Evolutionary conservation across 2,113 vertebrate species (phyloP).

Genomic region (Dasyurus viverrinus): DNA sequence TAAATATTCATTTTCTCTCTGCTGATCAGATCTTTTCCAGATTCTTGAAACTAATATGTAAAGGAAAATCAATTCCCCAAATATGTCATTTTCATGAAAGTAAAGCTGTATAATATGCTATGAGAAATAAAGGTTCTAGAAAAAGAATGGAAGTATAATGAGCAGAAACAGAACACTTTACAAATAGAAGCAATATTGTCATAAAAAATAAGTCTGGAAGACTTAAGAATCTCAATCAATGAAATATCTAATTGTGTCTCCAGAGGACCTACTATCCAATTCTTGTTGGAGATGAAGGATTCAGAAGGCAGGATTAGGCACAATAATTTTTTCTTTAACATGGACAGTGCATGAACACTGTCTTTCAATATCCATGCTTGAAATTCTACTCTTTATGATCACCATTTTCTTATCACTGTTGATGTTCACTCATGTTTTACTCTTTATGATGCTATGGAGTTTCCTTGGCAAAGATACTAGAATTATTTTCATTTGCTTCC

Average conservation of each 20-base stretch:
- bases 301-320: neutral
- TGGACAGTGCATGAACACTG: neutral
- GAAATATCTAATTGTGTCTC: neutral
- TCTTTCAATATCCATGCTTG: neutral
- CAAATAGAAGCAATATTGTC: neutral
- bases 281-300: neutral
- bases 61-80: neutral
- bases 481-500: too few species aligned
- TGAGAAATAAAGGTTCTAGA: neutral
- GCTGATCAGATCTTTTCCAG: neutral
- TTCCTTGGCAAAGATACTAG: too few species aligned
- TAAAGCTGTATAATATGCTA: neutral
- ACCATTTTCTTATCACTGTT: neutral
- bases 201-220: neutral
- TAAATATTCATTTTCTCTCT: neutral
- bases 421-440: too few species aligned
- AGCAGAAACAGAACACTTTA: neutral
- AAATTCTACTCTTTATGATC: neutral
- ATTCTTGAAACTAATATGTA: neutral
- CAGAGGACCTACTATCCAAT: neutral
- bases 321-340: neutral
- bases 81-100: neutral
- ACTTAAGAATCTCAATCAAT: neutral
- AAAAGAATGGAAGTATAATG: neutral
- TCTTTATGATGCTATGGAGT: too few species aligned